Evolutionary conservation across 1,140 invertebrate species (phyloP), one percentile per base, ranked within the genome.

Genomic region (Planococcus citri): DNA sequence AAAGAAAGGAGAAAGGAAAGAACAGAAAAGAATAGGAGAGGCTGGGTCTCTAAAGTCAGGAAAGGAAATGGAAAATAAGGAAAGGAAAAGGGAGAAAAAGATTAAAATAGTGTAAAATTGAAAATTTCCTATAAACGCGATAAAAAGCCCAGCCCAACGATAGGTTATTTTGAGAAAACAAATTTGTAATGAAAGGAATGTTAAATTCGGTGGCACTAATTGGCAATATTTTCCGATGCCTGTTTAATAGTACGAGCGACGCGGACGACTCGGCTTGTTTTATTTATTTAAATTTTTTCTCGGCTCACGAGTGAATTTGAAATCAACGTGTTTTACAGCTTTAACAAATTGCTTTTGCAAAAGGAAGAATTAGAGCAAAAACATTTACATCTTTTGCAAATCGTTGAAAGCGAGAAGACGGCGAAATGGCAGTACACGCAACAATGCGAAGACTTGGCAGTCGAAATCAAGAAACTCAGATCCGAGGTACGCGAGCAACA

Each of bases 321-420:
- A 51, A 51, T 51, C 29, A 33, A 33, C 29, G 41, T 51, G 1
- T 24, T 12, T 82, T 81, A 21, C 78, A 95, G 93, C 76, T 97
- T 94, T 83, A 95, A 93, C 82, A 95, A 95, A 80, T 80, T 94
- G 58, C 79, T 94, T 27, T 83, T 93, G 57, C 89, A 94, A 79
- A 94, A 94, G 77, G 92, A 95, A 77, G 91, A 96, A 78, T 78
- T 96, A 73, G 92, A 95, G 74, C 92, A 95, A 78, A 94, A 95
- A 78, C 92, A 97, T 80, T 79, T 94, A 22, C 93, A 97, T 78
- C 81, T 96, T 33, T 82, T 95, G 64, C 91, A 95, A 79, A 92
- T 97, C 24, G 87, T 95, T 17, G 93, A 96, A 78, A 93, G 89
- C 72, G 93, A 95, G 78, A 86, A 93, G 75, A 95, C 92, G 4